phyloP scores from a whole-genome alignment of 1,140 invertebrate genomes.

The Frieseomelitta varia region DNA sequence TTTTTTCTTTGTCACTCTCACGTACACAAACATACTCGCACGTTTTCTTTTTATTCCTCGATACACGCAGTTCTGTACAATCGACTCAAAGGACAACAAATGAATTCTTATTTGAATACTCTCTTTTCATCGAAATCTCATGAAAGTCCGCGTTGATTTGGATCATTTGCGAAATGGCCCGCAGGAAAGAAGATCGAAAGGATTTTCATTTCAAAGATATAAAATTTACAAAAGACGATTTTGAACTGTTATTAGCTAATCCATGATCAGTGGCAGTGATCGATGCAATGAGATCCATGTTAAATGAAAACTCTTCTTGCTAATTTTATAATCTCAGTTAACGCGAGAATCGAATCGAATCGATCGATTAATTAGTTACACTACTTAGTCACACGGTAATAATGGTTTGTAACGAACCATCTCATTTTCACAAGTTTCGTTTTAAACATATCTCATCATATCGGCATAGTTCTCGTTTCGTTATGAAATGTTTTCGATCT shows the following conservation, averaged over 20 bases:
- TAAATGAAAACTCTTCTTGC: not conserved
- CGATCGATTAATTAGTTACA: not conserved
- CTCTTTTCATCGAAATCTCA: too few relatives aligned
- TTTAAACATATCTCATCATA: not conserved
- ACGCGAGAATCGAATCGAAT: not conserved
- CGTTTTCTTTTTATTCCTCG: not conserved
- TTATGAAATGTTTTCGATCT: constrained; percentile 35
- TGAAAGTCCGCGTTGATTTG: not conserved
- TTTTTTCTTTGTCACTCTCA: not conserved
- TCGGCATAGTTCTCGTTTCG: constrained; percentile 9
- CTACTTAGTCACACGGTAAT: too few relatives aligned
- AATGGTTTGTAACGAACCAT: not conserved
- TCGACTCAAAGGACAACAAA: constrained; percentile 35
- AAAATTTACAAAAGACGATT: constrained; percentile 46
- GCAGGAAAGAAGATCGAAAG: constrained; percentile 39
- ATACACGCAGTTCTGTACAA: constrained; percentile 45
- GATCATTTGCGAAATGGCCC: not conserved
- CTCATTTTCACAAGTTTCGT: not conserved
- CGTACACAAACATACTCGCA: not conserved
- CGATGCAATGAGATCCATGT: constrained; percentile 8
- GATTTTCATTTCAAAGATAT: constrained; percentile 17
- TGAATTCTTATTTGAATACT: constrained; percentile 10
- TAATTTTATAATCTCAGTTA: not conserved
- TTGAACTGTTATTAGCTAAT: not conserved
- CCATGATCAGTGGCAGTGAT: not conserved